Base-by-base conservation (phyloP, 64 coral and sea anemone genomes). In the Montipora foliosa region DNA sequence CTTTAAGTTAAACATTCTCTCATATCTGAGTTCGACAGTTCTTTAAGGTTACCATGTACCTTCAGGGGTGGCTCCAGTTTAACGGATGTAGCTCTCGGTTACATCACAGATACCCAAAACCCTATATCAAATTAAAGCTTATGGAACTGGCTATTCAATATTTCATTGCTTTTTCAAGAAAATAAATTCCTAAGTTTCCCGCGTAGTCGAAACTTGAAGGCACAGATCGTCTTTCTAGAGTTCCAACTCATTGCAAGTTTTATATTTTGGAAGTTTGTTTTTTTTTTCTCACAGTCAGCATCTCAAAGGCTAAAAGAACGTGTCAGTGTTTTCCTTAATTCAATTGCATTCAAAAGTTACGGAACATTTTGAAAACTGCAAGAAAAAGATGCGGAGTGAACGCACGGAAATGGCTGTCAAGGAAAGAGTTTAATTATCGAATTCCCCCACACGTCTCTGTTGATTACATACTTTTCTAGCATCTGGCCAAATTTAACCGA, bases 381-480 rank as follows among this genome's bases (percentile, higher is more conserved):
- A 69, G 67, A 37, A 69, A 69, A 69, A 69, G 0, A 69, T 69
- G 67, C 6, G 67, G 67, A 69, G 67, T 69, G 67, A 69, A 69
- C 13, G 67, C 67, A 69, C 67, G 13, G 67, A 69, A 69, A 69
- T 69, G 67, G 67, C 67, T 69, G 67, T 16, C 67, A 69, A 69
- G 67, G 67, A 69, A 69, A 69, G 67, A 69, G 67, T 69, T 69
- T 69, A 69, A 69, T 69, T 69, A 69, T 69, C 67, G 67, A 69
- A 11, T 69, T 69, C 67, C 67, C 67, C 6, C 0, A 69, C 67
- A 14, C 67, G 4, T 4, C 13, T 69, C 13, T 69, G 67, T 69
- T 69, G 67, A 69, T 69, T 69, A 69, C 13, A 69, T 69, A 11
- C 13, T 20, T 69, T 69, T 69, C 67, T 69, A 69, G 67, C 4